Evolutionary conservation across 1,140 invertebrate genomes (phyloP), one percentile per base, ranked within the genome.

Genomic region (Ganaspis sp.): DNA sequence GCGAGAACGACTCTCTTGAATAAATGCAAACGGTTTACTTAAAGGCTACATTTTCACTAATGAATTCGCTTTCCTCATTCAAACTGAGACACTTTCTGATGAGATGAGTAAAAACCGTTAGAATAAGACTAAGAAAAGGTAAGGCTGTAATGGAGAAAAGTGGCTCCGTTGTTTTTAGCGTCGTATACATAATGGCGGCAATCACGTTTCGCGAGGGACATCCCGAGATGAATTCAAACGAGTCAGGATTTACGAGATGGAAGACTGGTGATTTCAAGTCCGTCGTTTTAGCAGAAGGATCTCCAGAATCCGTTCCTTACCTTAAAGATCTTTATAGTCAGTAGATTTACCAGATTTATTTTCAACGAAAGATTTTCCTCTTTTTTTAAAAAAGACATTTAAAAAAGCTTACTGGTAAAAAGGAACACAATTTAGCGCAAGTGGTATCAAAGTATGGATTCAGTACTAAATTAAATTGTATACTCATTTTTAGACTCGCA

Each of bases 181-280:
- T 23, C 53, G 69, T 82, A 83, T 74, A 69, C 78, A 75, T 75
- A 82, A 83, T 80, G 70, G 77, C 73, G 29, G 75, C 73, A 73
- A 49, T 80, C 75, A 42, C 58, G 73, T 71, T 75, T 42, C 26
- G 64, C 49, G 58, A 79, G 77, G 12, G 79, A 76, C 70, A 78
- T 69, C 64, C 70, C 77, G 23, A 29, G 23, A 64, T 34, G 58
- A 64, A 64, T 64, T 64, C 58, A 64, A 64, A 34, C 58, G 26
- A 64, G 26, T 64, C 23, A 64, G 58, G 58, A 34, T 64, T 64
- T 64, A 26, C 12, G 58, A 29, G 58, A 64, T 64, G 23, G 26
- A 64, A 64, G 23, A 34, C 58, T n/a, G 53, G 9, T 4, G 15
- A 64, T 34, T 26, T 6, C 15, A 29, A 23, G 26, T 64, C 23